Percentiles rank a stretch among this genome's conserved stretches.
Conservation (phyloP, 2,888 invertebrate genomes). For the Beris chalybata region DNA sequence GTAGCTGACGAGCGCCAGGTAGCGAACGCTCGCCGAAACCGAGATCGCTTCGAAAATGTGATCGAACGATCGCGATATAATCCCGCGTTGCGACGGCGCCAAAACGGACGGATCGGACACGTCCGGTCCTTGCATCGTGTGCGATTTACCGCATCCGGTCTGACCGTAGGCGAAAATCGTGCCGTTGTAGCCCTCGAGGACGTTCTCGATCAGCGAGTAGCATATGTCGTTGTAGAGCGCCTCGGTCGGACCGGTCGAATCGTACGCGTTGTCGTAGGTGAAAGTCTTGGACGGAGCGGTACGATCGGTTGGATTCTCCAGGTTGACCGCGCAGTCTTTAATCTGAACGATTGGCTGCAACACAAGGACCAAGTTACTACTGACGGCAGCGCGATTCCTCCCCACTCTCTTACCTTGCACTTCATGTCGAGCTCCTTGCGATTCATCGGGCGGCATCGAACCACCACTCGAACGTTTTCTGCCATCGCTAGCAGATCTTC, state of each 20-base stretch:
- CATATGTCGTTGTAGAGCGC: constrained; percentile 85
- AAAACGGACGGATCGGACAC: not conserved
- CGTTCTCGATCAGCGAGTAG: constrained; percentile 80
- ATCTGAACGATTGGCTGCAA: constrained; percentile 67
- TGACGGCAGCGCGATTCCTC: too few relatives aligned
- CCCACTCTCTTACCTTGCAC: constrained; percentile 61
- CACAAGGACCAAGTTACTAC: not conserved
- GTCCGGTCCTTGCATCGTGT: constrained; percentile 78
- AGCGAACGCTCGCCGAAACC: constrained; percentile 71
- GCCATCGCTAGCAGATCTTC: constrained; percentile 43
- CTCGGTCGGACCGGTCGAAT: constrained; percentile 76
- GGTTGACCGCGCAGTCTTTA: constrained; percentile 64
- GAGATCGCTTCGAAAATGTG: constrained; percentile 86
- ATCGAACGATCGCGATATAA: constrained; percentile 80
- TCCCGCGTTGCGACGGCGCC: constrained; percentile 56
- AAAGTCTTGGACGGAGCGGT: constrained; percentile 68
- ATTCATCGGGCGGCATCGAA: constrained; percentile 80
- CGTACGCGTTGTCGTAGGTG: constrained; percentile 85
- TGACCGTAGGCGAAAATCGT: constrained; percentile 94
- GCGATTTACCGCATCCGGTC: constrained; percentile 89
- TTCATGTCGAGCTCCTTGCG: constrained; percentile 69
- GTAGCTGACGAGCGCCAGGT: constrained; percentile 62
- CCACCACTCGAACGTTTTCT: constrained; percentile 52
- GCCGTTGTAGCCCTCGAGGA: constrained; percentile 88
- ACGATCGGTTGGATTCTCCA: constrained; percentile 65